Evolutionary conservation across 2,888 invertebrate species (phyloP).

Genomic region (Cephus spinipes): DNA sequence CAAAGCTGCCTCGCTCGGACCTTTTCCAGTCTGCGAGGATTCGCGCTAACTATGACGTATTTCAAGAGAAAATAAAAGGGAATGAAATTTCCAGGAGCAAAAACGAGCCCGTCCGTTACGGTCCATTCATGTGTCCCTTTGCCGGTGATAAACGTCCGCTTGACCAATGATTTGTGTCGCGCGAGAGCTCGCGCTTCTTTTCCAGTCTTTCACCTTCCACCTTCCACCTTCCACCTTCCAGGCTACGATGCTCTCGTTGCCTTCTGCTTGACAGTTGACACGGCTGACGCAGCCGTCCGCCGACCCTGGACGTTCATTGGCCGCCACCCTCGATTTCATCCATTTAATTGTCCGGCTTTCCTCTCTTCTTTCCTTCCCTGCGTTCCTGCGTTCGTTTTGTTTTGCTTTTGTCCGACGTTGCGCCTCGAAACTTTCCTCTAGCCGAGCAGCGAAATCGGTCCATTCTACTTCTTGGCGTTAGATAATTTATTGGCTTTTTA

Average conservation of each 20-base stretch:
- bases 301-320: too few species aligned
- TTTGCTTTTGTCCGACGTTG: too few species aligned
- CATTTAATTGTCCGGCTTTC: too few species aligned
- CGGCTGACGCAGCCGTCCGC: too few species aligned
- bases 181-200: slow-evolving; percentile 2
- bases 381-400: too few species aligned
- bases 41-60: slow-evolving; percentile 12
- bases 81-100: slow-evolving; percentile 18
- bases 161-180: slow-evolving; percentile 26
- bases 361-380: too few species aligned
- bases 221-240: too few species aligned
- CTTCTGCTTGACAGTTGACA: too few species aligned
- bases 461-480: slow-evolving; percentile 6
- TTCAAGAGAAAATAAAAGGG: slow-evolving; percentile 2
- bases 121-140: slow-evolving; percentile 42
- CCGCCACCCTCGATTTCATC: too few species aligned
- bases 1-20: background rate
- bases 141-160: slow-evolving; percentile 41
- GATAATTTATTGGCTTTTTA: slow-evolving; percentile 23
- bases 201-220: background rate
- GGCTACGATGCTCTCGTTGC: too few species aligned
- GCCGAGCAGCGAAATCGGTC: too few species aligned
- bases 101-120: slow-evolving; percentile 25
- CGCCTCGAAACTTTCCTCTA: too few species aligned
- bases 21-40: background rate